Base-by-base conservation (phyloP, 2,797 vertebrate species). In the Trichosurus vulpecula region DNA sequence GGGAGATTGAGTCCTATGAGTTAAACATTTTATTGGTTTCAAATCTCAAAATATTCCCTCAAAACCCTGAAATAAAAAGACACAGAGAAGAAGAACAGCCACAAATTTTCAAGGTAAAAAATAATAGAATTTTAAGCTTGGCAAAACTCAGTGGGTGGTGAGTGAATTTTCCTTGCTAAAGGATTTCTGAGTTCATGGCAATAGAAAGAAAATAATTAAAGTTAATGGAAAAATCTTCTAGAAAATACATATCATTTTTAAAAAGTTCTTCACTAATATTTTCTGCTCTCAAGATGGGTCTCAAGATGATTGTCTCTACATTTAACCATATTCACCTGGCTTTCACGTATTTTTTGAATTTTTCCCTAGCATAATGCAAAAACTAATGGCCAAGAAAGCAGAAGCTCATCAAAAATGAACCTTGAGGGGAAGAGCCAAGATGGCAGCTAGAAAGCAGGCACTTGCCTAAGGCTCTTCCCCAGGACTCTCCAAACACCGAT, bases 231-330 rank as follows among this genome's bases (percentile, higher is more conserved):
- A 97, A 96, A 97, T 61, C 52, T 96, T 92, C 51, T 94, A 96
- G 92, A 47, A 96, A 97, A 54, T 90, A 96, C 47, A 94, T 93
- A 47, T 96, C n/a, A 97, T 98, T 96, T 97, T 96, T 96, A 27
- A 2, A 90, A 97, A 97, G 31, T 6, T 94, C 4, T 19, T 94
- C 12, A 96, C 93, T 98, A 92, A 89, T 96, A 2, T 96, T 96
- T 11, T 89, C 52, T 91, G 14, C 2, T 97, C 53, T 97, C 92
- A 97, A 95, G 97, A 92, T 11, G 25, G 35, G 81, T 97, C 91
- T 97, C 97, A 90, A 96, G 97, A 97, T 97, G 96, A 97, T 96
- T 97, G 93, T 97, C 92, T 96, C 55, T 93, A 96, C 96, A 74
- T 95, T 90, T 96, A 95, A 92, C 92, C 96, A 74, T 96, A 97